Base-by-base conservation (phyloP, 2,888 invertebrate species). In the Pegoplata infirma region DNA sequence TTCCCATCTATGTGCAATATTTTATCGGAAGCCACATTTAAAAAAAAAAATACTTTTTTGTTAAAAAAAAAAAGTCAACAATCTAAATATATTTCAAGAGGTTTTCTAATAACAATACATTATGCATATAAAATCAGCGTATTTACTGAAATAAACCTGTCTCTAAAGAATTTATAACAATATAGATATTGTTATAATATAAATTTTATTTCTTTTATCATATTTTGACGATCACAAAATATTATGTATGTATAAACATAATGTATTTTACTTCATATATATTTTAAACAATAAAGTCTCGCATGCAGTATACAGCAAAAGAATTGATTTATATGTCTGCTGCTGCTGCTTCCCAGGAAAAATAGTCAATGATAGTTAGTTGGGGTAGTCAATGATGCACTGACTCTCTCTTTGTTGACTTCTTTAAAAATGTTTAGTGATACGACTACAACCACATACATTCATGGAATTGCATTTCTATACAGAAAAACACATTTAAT, bases 281-380 rank as follows among this genome's bases (percentile, higher is more conserved):
- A 80, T 80, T 77, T 80, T 81, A 77, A 82, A 86, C 86, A 86
- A 87, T 87, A 87, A 86, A 87, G 86, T 85, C 85, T 85, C 83
- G 82, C 82, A 84, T 23, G 40, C 49, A 51, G 53, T 51, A 56
- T n/a, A 44, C 56, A 49, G 84, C 85, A 83, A 51, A 71, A 61
- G 68, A 63, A 75, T 86, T 87, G 86, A 87, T 87, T 87, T 87
- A 87, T 87, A 83, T 86, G 86, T 87, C 87, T 87, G 85, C 84
- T 36, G n/a, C 67, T 32, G 86, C 87, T 87, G 85, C 84, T 36
- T n/a, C 67, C 40, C 68, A 53, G 63, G 67, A 64, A 67, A 66
- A 53, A 55, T 40, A 40, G n/a, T 40, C 36, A n/a, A 40, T 40
- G n/a, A 3, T 25, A 25, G 5, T 5, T 25, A 25, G 25, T 5